Evolutionary conservation across 2,888 invertebrate species (phyloP).

Genomic region (Baccha elongata): DNA sequence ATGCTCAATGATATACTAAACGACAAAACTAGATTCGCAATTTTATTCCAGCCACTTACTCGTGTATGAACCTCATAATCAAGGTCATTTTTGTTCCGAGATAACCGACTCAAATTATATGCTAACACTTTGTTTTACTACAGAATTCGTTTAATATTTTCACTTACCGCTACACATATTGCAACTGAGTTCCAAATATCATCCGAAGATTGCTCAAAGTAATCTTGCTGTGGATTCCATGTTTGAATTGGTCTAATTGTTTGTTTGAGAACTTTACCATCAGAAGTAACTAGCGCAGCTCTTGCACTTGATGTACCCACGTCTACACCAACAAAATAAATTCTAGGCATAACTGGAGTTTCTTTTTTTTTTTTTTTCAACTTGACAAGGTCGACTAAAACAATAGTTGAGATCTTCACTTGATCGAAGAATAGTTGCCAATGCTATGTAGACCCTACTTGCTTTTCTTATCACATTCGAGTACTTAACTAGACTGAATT

Average conservation of each 20-base stretch:
- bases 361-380: background rate
- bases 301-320: conserved; percentile 96
- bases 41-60: background rate
- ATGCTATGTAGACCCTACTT: conserved; percentile 13
- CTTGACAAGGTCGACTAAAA: background rate
- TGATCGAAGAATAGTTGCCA: background rate
- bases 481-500: conserved; percentile 1
- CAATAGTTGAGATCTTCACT: conserved; percentile 10
- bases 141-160: background rate
- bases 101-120: background rate
- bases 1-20: conserved; percentile 11
- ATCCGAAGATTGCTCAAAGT: conserved; percentile 95
- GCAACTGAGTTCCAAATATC: conserved; percentile 91
- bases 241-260: conserved; percentile 87
- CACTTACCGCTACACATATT: conserved; percentile 88
- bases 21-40: conserved; percentile 1
- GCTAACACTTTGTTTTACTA: background rate
- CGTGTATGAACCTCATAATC: conserved; percentile 15
- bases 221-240: conserved; percentile 89
- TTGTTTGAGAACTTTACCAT: conserved; percentile 87
- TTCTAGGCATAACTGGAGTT: conserved; percentile 75
- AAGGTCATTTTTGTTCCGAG: conserved; percentile 12
- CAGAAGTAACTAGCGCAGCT: conserved; percentile 89
- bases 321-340: conserved; percentile 93
- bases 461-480: conserved; percentile 25